A percentile compares a stretch with the other conserved stretches of the same genome.
Evolutionary conservation across 1,140 invertebrate species (phyloP).

Genomic region (Mylabris phalerata): DNA sequence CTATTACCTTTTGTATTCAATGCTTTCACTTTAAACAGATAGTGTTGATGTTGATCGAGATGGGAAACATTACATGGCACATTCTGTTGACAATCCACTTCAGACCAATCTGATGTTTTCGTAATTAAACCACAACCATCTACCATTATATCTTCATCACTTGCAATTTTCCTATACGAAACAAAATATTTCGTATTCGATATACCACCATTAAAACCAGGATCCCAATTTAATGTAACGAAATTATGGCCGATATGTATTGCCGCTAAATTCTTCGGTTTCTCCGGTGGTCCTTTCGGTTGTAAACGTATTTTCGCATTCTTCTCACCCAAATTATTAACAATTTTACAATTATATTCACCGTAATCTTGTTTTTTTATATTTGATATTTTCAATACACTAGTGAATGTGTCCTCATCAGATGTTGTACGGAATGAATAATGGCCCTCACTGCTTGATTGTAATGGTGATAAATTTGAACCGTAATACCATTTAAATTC

Average conservation of each 20-base stretch:
- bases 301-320: slow-evolving; percentile 73
- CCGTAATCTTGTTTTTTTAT: slow-evolving; percentile 78
- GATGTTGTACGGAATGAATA: slow-evolving; percentile 74
- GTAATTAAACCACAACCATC: slow-evolving; percentile 56
- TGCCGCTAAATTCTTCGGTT: slow-evolving; percentile 62
- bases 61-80: slow-evolving; percentile 83
- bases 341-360: slow-evolving; percentile 79
- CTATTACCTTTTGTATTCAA: slow-evolving; percentile 78
- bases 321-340: slow-evolving; percentile 68
- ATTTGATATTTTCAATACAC: slow-evolving; percentile 67
- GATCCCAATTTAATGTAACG: slow-evolving; percentile 73
- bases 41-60: slow-evolving; percentile 75
- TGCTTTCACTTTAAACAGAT: slow-evolving; percentile 76
- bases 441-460: slow-evolving; percentile 70
- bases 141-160: slow-evolving; percentile 52
- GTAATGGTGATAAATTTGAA: slow-evolving; percentile 60
- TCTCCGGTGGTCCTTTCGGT: slow-evolving; percentile 76
- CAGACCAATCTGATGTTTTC: slow-evolving; percentile 61
- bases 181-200: slow-evolving; percentile 81
- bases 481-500: slow-evolving; percentile 87
- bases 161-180: slow-evolving; percentile 58
- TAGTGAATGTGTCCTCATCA: slow-evolving; percentile 79
- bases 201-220: slow-evolving; percentile 84
- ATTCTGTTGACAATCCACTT: slow-evolving; percentile 72
- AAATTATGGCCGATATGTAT: slow-evolving; percentile 66